A percentile compares a stretch with the other conserved stretches of the same genome.
Evolutionary conservation across 2,888 invertebrate species (phyloP).

Genomic region (Ctenicera cuprea): DNA sequence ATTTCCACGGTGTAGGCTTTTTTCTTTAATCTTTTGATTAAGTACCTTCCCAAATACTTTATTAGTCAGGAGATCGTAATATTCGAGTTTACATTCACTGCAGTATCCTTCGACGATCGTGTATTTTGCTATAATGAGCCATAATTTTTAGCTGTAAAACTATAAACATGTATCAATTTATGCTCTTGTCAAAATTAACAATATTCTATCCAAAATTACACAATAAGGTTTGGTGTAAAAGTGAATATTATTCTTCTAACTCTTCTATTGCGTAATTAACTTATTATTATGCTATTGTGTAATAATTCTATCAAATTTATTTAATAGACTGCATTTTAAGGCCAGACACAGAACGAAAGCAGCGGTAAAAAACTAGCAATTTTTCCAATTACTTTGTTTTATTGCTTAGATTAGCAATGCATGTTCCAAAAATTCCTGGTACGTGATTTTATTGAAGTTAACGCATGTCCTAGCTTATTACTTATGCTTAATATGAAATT

Average conservation of each 20-base stretch:
- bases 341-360: no score
- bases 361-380: no score
- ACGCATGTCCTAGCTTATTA: no score
- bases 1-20: not conserved
- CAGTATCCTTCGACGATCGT: not conserved
- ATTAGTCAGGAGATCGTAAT: no score
- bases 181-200: not conserved
- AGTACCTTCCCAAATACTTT: no score
- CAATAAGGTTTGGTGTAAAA: not conserved
- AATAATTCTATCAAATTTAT: not conserved
- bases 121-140: not conserved
- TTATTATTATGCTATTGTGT: not conserved
- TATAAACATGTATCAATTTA: conserved; percentile 1
- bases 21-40: not conserved
- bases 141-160: conserved; percentile 5
- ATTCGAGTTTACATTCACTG: not conserved
- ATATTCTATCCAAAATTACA: not conserved
- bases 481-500: no score
- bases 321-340: no score
- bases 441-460: no score
- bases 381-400: no score
- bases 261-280: not conserved
- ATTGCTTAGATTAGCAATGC: no score
- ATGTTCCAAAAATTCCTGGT: no score
- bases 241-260: not conserved